Conservation (phyloP, 2,888 invertebrate species). For the Torymus tubicola region DNA sequence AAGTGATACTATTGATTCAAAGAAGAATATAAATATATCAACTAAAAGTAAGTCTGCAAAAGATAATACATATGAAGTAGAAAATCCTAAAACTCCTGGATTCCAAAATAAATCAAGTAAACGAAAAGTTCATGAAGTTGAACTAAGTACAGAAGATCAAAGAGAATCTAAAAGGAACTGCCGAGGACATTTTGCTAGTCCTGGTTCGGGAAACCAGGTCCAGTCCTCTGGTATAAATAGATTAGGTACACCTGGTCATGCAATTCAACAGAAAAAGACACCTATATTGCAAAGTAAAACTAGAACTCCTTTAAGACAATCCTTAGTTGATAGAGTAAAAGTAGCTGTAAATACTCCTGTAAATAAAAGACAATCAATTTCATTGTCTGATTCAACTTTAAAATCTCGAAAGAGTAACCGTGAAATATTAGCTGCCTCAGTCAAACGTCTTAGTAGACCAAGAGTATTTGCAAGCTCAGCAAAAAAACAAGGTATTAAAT, state of each 20-base stretch:
- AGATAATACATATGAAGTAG: conserved; percentile 65
- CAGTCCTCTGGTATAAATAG: conserved; percentile 43
- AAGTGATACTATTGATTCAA: conserved; percentile 20
- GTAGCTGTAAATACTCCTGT: conserved; percentile 15
- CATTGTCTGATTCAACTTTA: conserved; percentile 46
- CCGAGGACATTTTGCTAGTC: conserved; percentile 65
- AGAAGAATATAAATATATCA: conserved; percentile 58
- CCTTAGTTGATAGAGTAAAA: conserved; percentile 21
- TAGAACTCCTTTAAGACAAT: conserved; percentile 15
- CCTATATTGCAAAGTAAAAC: conserved; percentile 27
- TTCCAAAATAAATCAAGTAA: conserved; percentile 60
- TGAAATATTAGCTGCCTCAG: conserved; percentile 70
- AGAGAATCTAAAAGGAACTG: conserved; percentile 58
- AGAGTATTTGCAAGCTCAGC: conserved; percentile 66
- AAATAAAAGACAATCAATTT: conserved; percentile 57
- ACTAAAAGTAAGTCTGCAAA: conserved; percentile 29
- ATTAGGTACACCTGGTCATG: conserved; percentile 57
- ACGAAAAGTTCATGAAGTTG: conserved; percentile 47
- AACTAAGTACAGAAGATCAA: conserved; percentile 44
- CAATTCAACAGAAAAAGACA: conserved; percentile 41
- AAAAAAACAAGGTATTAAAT: conserved; percentile 62
- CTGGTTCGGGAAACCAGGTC: conserved; percentile 14
- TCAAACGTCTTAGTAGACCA: conserved; percentile 74
- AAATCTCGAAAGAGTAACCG: conserved; percentile 31
- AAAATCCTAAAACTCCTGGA: conserved; percentile 64